A percentile compares a stretch with the other conserved stretches of the same genome.
These are phyloP conservation scores for Rhea pennata DNA, from an alignment of 2,113 vertebrate species.

Conservation along the genomic window DNA sequence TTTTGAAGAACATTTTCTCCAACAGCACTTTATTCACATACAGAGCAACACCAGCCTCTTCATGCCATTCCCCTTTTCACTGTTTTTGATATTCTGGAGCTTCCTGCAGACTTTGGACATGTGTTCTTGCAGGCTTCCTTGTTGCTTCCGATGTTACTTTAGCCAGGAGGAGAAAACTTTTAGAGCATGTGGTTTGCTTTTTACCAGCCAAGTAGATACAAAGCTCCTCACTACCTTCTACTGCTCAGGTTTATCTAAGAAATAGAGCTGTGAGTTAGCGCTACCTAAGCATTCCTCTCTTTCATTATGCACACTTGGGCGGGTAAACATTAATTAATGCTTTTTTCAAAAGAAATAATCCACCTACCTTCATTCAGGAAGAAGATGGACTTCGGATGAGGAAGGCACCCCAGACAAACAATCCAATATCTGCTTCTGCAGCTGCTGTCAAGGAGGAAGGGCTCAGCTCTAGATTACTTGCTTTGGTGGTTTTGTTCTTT, in stretches of 20 bases:
- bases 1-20: background rate
- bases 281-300: background rate
- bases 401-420: slow-evolving; percentile 86
- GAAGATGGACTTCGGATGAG: slow-evolving; percentile 94
- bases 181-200: background rate
- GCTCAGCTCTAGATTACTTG: slow-evolving; percentile 86
- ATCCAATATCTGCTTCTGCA: slow-evolving; percentile 78
- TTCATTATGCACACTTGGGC: background rate
- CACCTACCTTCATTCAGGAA: slow-evolving; percentile 75
- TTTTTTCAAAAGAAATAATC: background rate
- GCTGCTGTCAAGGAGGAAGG: slow-evolving; percentile 88
- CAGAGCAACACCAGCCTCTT: background rate
- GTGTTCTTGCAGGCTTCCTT: background rate
- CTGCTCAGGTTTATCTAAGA: background rate
- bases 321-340: background rate
- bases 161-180: background rate
- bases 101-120: background rate
- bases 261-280: background rate
- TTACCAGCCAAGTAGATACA: background rate
- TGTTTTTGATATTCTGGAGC: background rate
- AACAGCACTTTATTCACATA: background rate
- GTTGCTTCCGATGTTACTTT: background rate
- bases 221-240: background rate
- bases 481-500: slow-evolving; percentile 93
- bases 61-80: accelerated